These are phyloP conservation scores for Psittacula cyanocephala DNA, from an alignment of 2,113 vertebrate genomes.

Conservation along the genomic window DNA sequence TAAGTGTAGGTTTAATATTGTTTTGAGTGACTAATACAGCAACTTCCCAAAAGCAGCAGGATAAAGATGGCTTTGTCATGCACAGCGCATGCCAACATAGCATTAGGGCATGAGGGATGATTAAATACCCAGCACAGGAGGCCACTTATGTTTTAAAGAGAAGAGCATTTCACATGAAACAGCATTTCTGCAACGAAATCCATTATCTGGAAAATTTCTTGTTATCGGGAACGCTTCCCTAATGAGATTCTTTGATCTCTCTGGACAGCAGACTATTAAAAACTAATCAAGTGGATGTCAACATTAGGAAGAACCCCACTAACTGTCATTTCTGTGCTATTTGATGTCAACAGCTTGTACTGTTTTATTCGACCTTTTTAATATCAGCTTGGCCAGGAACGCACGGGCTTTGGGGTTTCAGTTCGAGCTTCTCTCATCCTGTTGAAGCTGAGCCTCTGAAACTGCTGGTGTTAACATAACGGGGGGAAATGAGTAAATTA, in stretches of 20 bases:
- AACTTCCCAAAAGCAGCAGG: neutral
- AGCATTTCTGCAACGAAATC: constrained; percentile 16
- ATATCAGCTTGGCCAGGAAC: neutral
- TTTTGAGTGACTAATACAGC: neutral
- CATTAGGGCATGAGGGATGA: neutral
- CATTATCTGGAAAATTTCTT: neutral
- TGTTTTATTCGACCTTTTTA: neutral
- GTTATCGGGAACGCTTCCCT: neutral
- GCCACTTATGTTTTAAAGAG: neutral
- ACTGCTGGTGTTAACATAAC: neutral
- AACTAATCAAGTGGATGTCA: neutral
- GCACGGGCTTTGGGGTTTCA: neutral
- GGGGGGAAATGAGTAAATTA: neutral
- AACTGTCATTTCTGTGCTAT: neutral
- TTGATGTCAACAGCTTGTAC: neutral
- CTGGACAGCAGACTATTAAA: constrained; percentile 14
- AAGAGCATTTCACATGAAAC: constrained; percentile 14
- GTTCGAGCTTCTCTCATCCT: neutral
- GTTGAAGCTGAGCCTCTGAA: neutral
- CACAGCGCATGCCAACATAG: neutral
- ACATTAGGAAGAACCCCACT: neutral
- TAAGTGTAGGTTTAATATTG: constrained; percentile 12
- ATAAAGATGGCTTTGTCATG: neutral
- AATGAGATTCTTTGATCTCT: constrained; percentile 41
- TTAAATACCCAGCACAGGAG: neutral